Evolutionary conservation across 1,140 invertebrate species (phyloP), one percentile per base, ranked within the genome.

Genomic region (Scaptomyza pallida): DNA sequence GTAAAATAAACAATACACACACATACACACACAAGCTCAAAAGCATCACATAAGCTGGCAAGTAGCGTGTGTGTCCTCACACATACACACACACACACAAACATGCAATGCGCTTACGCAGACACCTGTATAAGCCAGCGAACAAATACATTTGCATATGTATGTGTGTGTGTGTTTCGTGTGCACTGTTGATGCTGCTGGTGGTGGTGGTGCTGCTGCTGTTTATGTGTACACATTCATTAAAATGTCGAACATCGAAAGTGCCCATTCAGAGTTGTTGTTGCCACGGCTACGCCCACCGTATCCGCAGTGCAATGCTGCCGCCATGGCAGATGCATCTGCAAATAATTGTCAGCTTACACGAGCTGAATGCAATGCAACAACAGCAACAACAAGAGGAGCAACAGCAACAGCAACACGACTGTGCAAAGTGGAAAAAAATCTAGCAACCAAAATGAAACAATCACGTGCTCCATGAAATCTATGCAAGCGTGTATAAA

Each of bases 151-250:
- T 51, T 50, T 51, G 35, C 47, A 45, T 50, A 54, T 43, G 6
- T 57, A 15, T 26, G 12, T 55, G 47, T 43, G n/a, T 21, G 30
- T 57, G 55, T 37, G 45, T 51, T 30, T 15, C 43, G 30, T 57
- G 41, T 63, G 44, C 33, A 30, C 21, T 48, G n/a, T n/a, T n/a
- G n/a, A n/a, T n/a, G n/a, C n/a, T n/a, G n/a, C 26, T 51, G 40
- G 5, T 21, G 19, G 33, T 50, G 43, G 43, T 51, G 48, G 15
- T 55, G 41, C 16, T 68, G 57, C 37, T 65, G 70, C 78, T 86
- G 82, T 88, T 86, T 88, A 86, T 86, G 82, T 88, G 82, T 86
- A 88, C 82, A 86, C 82, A 86, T 86, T 86, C 82, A 86, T 86
- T 86, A 86, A 86, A 86, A 88, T 88, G 82, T 88, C 82, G 82